Evolutionary conservation across 2,797 vertebrate species (phyloP), one percentile per base, ranked within the genome.

Genomic region (Columba guinea): DNA sequence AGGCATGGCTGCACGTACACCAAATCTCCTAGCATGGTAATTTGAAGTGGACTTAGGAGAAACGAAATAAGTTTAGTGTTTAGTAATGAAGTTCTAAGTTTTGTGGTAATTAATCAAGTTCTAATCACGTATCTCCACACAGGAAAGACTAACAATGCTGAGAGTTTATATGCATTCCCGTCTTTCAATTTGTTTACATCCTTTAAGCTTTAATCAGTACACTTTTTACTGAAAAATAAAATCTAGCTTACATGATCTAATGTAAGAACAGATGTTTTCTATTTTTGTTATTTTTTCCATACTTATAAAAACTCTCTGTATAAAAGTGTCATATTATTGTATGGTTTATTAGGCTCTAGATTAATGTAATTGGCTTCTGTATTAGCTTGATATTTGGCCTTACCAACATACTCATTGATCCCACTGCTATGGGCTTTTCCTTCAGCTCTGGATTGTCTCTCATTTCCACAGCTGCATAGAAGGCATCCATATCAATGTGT

Each of bases 401-500:
- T 97, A 99, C 99, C 98, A 99, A 95, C 99, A 99, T 99, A 93
- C 98, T 99, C 98, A 98, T 98, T 79, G 99, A 99, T 80, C 99
- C 99, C 51, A 99, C 99, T 65, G 99, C 99, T 98, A 99, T 99
- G n/a, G 99, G 99, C 62, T 98, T 99, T 73, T 99, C 98, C 93
- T 98, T 99, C 84, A 99, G 94, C 83, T 99, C 99, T 48, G 99
- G 99, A 86, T 98, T 98, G 96, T 99, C 99, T 94, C 98, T 98
- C 98, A 99, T 99, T 98, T 99, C 99, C 88, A 99, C 99, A 56
- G 99, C 99, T 88, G 99, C 99, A 27, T 99, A 99, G 97, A 99
- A 99, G 60, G 99, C 99, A 86, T 99, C 99, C 99, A 99, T 99
- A 95, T 99, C 99, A 89, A 99, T 98, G 64, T 99, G 99, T 17